phyloP scores from a whole-genome alignment of 1,140 invertebrate species.

The Zaprionus gabonicus region DNA sequence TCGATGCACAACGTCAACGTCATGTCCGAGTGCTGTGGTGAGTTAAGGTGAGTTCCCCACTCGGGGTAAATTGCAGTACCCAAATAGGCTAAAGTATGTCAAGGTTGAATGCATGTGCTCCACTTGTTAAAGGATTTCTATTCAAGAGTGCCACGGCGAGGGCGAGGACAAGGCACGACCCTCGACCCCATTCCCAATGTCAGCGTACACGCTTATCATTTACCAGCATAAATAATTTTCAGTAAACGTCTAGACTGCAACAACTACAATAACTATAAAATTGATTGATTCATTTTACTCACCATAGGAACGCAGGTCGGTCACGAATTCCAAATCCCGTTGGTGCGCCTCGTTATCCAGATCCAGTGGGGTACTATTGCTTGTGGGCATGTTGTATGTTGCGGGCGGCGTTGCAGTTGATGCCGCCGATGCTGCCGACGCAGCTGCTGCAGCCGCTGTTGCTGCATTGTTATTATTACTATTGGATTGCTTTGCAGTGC shows the following conservation, averaged over 20 bases:
- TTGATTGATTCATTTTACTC: slow-evolving; percentile 64
- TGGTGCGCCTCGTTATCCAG: slow-evolving; percentile 68
- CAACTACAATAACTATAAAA: neutral
- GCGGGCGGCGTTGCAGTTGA: slow-evolving; percentile 25
- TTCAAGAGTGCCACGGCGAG: slow-evolving; percentile 30
- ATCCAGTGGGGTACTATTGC: slow-evolving; percentile 62
- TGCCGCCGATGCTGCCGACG: slow-evolving; percentile 32
- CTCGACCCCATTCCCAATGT: slow-evolving; percentile 9
- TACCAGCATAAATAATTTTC: neutral
- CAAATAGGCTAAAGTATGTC: slow-evolving; percentile 62
- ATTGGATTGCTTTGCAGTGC: slow-evolving; percentile 14
- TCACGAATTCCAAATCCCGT: slow-evolving; percentile 64
- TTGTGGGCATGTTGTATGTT: slow-evolving; percentile 54
- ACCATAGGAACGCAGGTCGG: slow-evolving; percentile 71
- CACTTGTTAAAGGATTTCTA: slow-evolving; percentile 62
- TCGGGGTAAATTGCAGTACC: slow-evolving; percentile 30
- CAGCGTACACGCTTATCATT: slow-evolving; percentile 6
- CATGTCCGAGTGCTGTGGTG: slow-evolving; percentile 34
- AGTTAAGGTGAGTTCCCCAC: slow-evolving; percentile 17
- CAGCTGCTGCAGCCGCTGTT: slow-evolving; percentile 42
- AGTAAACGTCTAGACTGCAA: slow-evolving; percentile 20
- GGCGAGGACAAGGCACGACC: slow-evolving; percentile 17
- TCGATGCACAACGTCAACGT: slow-evolving; percentile 22
- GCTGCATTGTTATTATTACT: slow-evolving; percentile 27
- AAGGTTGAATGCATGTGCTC: slow-evolving; percentile 76